These are phyloP conservation scores for Pseudomyrmex cubaensis DNA, from an alignment of 1,140 invertebrate species.

Conservation along the genomic window DNA sequence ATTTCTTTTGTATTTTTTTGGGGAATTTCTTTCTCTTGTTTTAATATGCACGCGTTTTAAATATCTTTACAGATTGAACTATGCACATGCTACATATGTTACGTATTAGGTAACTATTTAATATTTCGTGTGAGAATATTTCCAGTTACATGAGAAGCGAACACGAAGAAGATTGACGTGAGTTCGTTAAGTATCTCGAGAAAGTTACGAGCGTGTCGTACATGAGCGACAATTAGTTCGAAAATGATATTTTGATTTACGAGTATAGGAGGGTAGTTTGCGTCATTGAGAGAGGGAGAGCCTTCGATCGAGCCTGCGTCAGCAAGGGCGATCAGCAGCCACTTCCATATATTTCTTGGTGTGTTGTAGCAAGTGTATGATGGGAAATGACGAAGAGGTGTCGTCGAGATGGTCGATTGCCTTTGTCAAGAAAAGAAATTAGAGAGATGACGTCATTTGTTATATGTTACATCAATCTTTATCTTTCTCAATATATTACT, in stretches of 20 bases:
- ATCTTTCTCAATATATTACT: slow-evolving; percentile 24
- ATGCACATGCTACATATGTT: neutral
- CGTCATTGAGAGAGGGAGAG: slow-evolving; percentile 38
- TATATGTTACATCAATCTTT: slow-evolving; percentile 11
- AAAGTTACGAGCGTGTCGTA: slow-evolving; percentile 17
- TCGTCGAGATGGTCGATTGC: slow-evolving; percentile 18
- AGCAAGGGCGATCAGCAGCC: slow-evolving; percentile 6
- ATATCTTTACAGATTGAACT: no score
- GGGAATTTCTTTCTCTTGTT: no score
- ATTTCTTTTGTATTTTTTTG: no score
- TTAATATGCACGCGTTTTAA: no score
- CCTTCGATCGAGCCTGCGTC: slow-evolving; percentile 34
- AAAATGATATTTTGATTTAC: slow-evolving; percentile 57
- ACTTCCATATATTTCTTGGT: slow-evolving; percentile 10
- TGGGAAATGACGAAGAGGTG: neutral
- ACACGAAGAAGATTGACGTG: slow-evolving; percentile 37
- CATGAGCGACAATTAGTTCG: slow-evolving; percentile 20
- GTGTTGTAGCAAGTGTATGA: neutral
- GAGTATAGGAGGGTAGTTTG: neutral
- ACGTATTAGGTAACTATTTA: neutral
- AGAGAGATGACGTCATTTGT: slow-evolving; percentile 34
- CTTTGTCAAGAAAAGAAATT: slow-evolving; percentile 20
- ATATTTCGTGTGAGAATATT: neutral
- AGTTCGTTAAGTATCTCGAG: slow-evolving; percentile 28
- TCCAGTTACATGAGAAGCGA: neutral